phyloP scores from a whole-genome alignment of 2,888 invertebrate species.

The Drosophila melanosoma region DNA sequence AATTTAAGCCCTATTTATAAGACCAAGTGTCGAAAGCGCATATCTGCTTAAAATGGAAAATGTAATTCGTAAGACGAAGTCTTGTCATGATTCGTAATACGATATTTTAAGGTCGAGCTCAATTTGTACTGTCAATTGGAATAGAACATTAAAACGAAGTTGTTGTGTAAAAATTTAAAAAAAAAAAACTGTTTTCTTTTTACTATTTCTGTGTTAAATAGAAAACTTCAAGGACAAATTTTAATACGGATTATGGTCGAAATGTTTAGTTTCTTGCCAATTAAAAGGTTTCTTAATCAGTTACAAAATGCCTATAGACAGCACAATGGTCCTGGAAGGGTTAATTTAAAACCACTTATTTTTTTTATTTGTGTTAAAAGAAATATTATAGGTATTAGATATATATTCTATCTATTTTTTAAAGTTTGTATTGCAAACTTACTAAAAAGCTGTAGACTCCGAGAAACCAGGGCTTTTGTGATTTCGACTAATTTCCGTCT shows the following conservation, averaged over 20 bases:
- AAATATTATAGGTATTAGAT: background rate
- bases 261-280: background rate
- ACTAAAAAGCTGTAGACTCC: background rate
- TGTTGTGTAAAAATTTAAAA: conserved; percentile 45
- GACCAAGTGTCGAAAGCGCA: conserved; percentile 11
- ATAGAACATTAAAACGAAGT: conserved; percentile 37
- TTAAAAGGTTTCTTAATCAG: too few relatives aligned
- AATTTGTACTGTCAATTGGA: conserved; percentile 60
- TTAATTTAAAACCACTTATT: background rate
- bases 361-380: background rate
- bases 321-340: background rate
- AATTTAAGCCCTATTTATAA: conserved; percentile 19
- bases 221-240: too few relatives aligned
- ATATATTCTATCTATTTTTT: background rate
- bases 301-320: too few relatives aligned
- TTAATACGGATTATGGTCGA: too few relatives aligned
- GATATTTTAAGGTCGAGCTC: conserved; percentile 49
- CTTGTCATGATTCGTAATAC: conserved; percentile 31
- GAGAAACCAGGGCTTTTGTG: background rate
- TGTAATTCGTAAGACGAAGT: conserved; percentile 10
- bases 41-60: conserved; percentile 23
- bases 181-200: background rate
- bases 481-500: background rate
- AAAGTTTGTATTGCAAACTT: background rate
- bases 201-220: too few relatives aligned